Conservation (phyloP, 1,140 invertebrate genomes). For the Conopomorpha cramerella region DNA sequence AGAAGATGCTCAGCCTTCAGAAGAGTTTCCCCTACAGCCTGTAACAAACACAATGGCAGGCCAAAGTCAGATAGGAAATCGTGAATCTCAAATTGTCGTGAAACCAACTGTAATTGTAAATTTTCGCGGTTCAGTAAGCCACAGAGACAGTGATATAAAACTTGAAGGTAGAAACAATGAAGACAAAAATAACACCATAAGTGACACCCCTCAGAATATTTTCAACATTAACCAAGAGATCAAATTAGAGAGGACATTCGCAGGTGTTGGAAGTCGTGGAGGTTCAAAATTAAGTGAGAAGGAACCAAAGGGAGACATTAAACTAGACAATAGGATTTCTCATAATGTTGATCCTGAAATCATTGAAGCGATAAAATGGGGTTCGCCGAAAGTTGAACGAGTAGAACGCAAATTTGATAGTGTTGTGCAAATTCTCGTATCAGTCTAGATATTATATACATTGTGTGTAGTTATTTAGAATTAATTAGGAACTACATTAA, state of each 20-base stretch:
- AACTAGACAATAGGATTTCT: slow-evolving; percentile 9
- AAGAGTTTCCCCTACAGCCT: too few species aligned
- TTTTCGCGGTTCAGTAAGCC: slow-evolving; percentile 39
- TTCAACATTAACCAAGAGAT: slow-evolving; percentile 57
- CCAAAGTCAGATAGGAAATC: slow-evolving; percentile 50
- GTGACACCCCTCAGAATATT: slow-evolving; percentile 25
- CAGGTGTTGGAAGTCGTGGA: slow-evolving; percentile 19
- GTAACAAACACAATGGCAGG: slow-evolving; percentile 37
- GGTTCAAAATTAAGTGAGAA: slow-evolving; percentile 6
- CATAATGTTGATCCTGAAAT: slow-evolving; percentile 21
- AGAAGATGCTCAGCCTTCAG: too few species aligned
- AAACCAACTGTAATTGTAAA: slow-evolving; percentile 55
- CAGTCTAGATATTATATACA: too few species aligned
- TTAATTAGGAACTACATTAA: too few species aligned
- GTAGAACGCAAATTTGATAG: slow-evolving; percentile 10
- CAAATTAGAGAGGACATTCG: slow-evolving; percentile 36
- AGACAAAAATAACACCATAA: slow-evolving; percentile 13
- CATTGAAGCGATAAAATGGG: slow-evolving; percentile 21
- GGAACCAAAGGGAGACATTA: slow-evolving; percentile 14
- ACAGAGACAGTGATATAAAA: slow-evolving; percentile 40
- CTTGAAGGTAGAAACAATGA: slow-evolving; percentile 25
- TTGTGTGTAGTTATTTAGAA: too few species aligned
- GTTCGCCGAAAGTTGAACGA: slow-evolving; percentile 5
- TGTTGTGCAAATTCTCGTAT: slow-evolving; percentile 7
- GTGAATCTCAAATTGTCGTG: slow-evolving; percentile 50